Evolutionary conservation across 1,140 invertebrate genomes (phyloP).

Genomic region (Euura lappo): DNA sequence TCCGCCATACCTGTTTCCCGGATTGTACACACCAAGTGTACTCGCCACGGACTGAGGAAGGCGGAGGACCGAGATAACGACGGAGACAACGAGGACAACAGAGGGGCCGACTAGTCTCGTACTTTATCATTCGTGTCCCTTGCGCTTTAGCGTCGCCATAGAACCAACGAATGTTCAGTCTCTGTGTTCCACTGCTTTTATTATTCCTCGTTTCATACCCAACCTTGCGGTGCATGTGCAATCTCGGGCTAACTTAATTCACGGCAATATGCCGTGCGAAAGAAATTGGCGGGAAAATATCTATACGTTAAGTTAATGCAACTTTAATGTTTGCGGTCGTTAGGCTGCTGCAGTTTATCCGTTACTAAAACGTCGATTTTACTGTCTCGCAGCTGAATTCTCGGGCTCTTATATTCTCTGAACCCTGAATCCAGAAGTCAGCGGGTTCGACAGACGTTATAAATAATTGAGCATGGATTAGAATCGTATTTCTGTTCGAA

Average conservation of each 20-base stretch:
- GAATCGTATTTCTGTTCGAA: no score
- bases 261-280: neutral
- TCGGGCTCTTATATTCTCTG: no score
- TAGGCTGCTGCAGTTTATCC: slow-evolving; percentile 15
- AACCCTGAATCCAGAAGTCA: no score
- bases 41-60: neutral
- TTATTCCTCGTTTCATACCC: neutral
- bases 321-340: slow-evolving; percentile 26
- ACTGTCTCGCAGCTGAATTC: neutral
- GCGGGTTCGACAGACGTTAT: no score
- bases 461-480: no score
- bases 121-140: neutral
- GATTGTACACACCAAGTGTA: neutral
- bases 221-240: neutral
- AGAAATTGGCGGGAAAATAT: slow-evolving; percentile 5
- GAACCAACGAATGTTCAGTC: neutral
- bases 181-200: neutral
- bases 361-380: neutral
- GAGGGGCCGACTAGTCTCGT: neutral
- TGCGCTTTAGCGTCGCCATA: neutral
- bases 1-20: neutral
- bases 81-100: slow-evolving; percentile 2
- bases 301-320: slow-evolving; percentile 19
- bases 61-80: neutral
- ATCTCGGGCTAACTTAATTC: slow-evolving; percentile 8